Percentiles rank a stretch among this genome's conserved stretches.
These are phyloP conservation scores for Muscicapa adusta DNA, from an alignment of 2,113 vertebrate genomes.

Conservation along the genomic window DNA sequence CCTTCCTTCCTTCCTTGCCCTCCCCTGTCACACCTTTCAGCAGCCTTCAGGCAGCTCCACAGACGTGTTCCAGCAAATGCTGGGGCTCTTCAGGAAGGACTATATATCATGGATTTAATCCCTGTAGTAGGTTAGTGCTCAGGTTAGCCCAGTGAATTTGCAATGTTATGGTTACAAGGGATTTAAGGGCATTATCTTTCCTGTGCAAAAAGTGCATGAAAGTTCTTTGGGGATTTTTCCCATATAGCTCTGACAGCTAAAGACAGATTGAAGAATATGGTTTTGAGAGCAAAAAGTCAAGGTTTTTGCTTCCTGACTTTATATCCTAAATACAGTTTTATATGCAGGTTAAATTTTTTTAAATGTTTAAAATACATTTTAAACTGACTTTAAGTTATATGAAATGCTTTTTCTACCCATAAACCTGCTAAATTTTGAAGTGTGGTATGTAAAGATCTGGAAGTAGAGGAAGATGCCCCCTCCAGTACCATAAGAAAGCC, in stretches of 20 bases:
- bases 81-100: not conserved
- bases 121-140: constrained; percentile 4
- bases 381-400: not conserved
- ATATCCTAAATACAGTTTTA: not conserved
- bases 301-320: not conserved
- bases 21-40: not conserved
- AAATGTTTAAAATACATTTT: not conserved
- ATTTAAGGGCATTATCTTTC: constrained; percentile 51
- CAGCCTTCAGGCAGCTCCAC: not conserved
- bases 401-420: not conserved
- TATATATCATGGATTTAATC: constrained; percentile 6
- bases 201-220: constrained; percentile 3
- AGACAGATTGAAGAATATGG: not conserved
- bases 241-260: not conserved
- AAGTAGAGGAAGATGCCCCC: not conserved
- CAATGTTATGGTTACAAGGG: constrained; percentile 39
- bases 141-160: constrained; percentile 29
- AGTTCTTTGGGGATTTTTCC: constrained; percentile 19
- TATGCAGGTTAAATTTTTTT: not conserved
- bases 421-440: not conserved
- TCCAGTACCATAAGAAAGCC: not conserved
- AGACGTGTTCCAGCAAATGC: constrained; percentile 41
- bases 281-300: not conserved
- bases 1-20: not conserved
- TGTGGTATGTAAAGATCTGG: not conserved